Conservation (phyloP, 2,113 vertebrate species). For the Rissa tridactyla region DNA sequence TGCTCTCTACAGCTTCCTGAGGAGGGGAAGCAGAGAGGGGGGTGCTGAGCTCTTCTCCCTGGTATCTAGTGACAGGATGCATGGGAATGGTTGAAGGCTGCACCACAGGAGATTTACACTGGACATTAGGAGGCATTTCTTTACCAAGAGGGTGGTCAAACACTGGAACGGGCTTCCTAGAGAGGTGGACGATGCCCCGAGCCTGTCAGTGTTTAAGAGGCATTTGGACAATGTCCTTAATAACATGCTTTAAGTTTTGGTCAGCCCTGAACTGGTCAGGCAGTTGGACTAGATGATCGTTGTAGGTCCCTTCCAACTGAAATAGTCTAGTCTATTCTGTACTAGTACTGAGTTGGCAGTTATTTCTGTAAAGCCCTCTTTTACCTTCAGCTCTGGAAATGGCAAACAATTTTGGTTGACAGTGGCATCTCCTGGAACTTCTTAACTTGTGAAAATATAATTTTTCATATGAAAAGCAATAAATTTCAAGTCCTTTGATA, state of each 20-base stretch:
- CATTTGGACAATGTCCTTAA: neutral
- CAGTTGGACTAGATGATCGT: neutral
- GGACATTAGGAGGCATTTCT: neutral
- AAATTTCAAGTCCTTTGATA: neutral
- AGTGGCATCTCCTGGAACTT: neutral
- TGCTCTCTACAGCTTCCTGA: neutral
- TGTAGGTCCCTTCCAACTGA: neutral
- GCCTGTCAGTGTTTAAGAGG: neutral
- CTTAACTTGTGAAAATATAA: neutral
- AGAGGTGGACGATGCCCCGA: neutral
- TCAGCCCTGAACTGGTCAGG: neutral
- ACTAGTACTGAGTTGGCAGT: neutral
- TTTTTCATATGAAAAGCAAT: neutral
- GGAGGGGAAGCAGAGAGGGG: neutral
- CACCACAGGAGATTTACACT: neutral
- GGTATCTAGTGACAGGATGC: neutral
- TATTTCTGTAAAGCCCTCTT: neutral
- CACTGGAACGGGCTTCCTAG: neutral
- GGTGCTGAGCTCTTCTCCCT: neutral
- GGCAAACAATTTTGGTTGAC: neutral
- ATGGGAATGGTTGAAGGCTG: neutral
- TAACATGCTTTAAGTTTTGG: neutral
- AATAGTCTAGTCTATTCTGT: neutral
- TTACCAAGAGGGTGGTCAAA: neutral
- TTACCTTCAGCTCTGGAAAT: neutral